phyloP scores from a whole-genome alignment of 2,797 vertebrate species.

The Coregonus ussuriensis region DNA sequence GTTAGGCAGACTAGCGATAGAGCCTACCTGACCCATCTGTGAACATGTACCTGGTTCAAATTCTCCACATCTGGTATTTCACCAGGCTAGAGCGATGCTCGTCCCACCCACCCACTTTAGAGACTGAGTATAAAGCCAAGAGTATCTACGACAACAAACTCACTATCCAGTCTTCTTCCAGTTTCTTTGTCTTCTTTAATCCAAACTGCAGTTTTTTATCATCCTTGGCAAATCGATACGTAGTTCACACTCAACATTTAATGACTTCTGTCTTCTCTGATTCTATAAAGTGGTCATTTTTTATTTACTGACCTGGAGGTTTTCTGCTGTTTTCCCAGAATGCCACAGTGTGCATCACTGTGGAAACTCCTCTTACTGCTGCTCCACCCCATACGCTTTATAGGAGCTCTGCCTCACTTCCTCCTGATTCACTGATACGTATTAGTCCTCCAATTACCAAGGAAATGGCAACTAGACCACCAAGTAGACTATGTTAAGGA shows the following conservation, averaged over 20 bases:
- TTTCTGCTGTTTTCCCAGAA: slow-evolving; percentile 43
- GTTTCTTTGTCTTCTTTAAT: slow-evolving; percentile 35
- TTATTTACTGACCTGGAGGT: slow-evolving; percentile 38
- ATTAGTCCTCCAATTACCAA: slow-evolving; percentile 57
- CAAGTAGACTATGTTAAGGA: slow-evolving; percentile 45
- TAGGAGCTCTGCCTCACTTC: slow-evolving; percentile 54
- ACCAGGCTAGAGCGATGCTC: slow-evolving; percentile 36
- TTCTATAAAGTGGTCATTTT: slow-evolving; percentile 50
- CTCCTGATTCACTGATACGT: slow-evolving; percentile 60
- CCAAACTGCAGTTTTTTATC: slow-evolving; percentile 25
- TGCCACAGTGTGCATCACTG: slow-evolving; percentile 43
- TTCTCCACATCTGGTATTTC: slow-evolving; percentile 49
- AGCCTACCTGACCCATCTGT: slow-evolving; percentile 75
- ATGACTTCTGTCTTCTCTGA: slow-evolving; percentile 21
- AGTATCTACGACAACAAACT: slow-evolving; percentile 38
- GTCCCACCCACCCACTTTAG: slow-evolving; percentile 23
- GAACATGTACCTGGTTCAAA: slow-evolving; percentile 81
- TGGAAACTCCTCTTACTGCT: slow-evolving; percentile 44
- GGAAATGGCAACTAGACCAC: slow-evolving; percentile 64
- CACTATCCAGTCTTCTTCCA: slow-evolving; percentile 46
- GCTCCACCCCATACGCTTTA: slow-evolving; percentile 28
- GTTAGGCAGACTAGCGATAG: slow-evolving; percentile 73
- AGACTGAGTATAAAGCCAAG: slow-evolving; percentile 17
- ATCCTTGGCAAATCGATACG: slow-evolving; percentile 29
- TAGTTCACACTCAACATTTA: slow-evolving; percentile 34